Conservation (phyloP, 2,888 invertebrate genomes). For the Eumacrocentrus americanus region DNA sequence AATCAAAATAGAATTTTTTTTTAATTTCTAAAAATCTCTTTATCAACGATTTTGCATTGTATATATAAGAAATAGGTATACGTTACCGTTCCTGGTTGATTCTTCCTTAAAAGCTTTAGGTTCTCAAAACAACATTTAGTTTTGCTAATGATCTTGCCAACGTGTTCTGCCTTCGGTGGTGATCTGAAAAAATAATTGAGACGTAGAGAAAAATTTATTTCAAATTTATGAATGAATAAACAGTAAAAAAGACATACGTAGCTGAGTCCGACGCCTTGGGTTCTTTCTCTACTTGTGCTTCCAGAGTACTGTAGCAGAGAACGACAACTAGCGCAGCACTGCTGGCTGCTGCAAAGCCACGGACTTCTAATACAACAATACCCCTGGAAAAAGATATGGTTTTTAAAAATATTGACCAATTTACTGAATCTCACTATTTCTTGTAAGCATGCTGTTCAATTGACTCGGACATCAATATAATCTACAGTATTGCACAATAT, state of each 20-base stretch:
- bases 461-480: no score
- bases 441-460: no score
- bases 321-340: constrained; percentile 55
- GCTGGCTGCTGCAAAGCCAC: constrained; percentile 58
- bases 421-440: no score
- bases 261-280: constrained; percentile 31
- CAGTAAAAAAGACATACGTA: constrained; percentile 28
- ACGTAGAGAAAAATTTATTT: neutral
- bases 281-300: constrained; percentile 49
- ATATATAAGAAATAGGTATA: no score
- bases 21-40: neutral
- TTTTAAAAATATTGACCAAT: constrained; percentile 6
- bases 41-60: no score
- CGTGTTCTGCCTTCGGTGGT: constrained; percentile 44
- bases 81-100: constrained; percentile 55
- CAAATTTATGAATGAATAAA: constrained; percentile 19
- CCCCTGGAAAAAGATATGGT: constrained; percentile 44
- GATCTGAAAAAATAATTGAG: constrained; percentile 40
- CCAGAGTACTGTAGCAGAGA: constrained; percentile 54
- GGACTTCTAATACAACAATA: constrained; percentile 53
- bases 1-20: neutral
- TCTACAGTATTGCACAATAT: constrained; percentile 21
- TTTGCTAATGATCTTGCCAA: constrained; percentile 48
- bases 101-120: constrained; percentile 47
- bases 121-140: constrained; percentile 43